Evolutionary conservation across 1,140 invertebrate genomes (phyloP).

Genomic region (Mycetomoellerius zeteki): DNA sequence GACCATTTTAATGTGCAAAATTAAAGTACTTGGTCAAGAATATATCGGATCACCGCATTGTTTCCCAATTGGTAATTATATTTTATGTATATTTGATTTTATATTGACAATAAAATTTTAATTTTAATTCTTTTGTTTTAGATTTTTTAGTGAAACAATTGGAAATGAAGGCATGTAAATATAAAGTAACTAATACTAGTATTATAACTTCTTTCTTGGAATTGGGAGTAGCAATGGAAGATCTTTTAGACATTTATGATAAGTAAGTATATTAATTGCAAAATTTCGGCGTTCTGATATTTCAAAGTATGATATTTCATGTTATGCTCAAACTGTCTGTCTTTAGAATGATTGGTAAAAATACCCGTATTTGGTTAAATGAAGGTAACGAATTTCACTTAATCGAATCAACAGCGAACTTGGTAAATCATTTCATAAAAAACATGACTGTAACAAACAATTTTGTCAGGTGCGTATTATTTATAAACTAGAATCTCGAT

Average conservation of each 20-base stretch:
- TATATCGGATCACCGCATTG: conserved; percentile 92
- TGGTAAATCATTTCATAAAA: conserved; percentile 89
- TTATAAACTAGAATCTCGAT: not conserved
- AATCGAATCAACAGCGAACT: conserved; percentile 89
- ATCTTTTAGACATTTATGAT: conserved; percentile 91
- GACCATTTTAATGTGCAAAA: conserved; percentile 90
- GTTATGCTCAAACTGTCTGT: conserved; percentile 37
- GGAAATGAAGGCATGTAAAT: conserved; percentile 91
- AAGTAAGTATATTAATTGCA: conserved; percentile 86
- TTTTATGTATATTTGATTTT: not conserved
- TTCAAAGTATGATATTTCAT: conserved; percentile 25
- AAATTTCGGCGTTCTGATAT: not conserved
- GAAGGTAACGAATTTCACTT: conserved; percentile 93
- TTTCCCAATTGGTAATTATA: conserved; percentile 90
- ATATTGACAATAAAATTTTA: conserved; percentile 18
- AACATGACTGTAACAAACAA: conserved; percentile 87
- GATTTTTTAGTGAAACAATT: conserved; percentile 92
- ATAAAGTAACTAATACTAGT: conserved; percentile 89
- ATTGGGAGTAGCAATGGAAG: conserved; percentile 91
- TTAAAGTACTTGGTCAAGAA: conserved; percentile 91
- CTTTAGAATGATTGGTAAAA: conserved; percentile 90
- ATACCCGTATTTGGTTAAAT: conserved; percentile 92
- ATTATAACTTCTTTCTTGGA: conserved; percentile 91
- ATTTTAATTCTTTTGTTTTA: conserved; percentile 78
- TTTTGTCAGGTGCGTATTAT: conserved; percentile 86